These are phyloP conservation scores for Hestina assimilis DNA, from an alignment of 1,140 invertebrate genomes.

Conservation along the genomic window DNA sequence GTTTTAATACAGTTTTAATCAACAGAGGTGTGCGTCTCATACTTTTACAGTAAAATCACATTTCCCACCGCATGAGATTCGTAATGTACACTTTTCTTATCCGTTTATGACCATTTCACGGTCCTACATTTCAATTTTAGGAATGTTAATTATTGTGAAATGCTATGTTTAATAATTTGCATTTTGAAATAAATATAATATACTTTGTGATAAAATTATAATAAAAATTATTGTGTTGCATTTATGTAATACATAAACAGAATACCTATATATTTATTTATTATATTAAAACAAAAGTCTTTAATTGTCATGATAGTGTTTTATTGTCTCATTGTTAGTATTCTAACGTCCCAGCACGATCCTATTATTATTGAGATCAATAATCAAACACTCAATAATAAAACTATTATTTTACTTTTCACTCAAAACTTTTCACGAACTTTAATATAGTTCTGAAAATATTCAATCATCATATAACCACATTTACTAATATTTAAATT, in stretches of 20 bases:
- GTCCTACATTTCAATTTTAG: constrained; percentile 22
- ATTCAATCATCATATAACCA: too few species aligned
- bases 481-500: too few species aligned
- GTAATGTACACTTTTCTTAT: constrained; percentile 30
- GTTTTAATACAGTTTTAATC: constrained; percentile 47
- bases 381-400: not conserved
- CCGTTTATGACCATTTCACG: constrained; percentile 16
- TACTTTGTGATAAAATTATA: too few species aligned
- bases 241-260: too few species aligned
- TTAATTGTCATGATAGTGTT: constrained; percentile 4
- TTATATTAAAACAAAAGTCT: not conserved
- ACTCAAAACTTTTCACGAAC: not conserved
- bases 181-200: not conserved
- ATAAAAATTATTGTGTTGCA: too few species aligned
- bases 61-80: constrained; percentile 35
- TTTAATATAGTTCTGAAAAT: too few species aligned
- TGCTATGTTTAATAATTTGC: too few species aligned
- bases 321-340: constrained; percentile 2
- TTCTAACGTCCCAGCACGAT: not conserved
- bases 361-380: not conserved
- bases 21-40: constrained; percentile 39
- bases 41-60: constrained; percentile 35
- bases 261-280: not conserved
- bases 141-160: constrained; percentile 27
- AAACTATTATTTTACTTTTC: too few species aligned